These are phyloP conservation scores for Plecturocebus donacophilus DNA, from an alignment of 2,113 vertebrate genomes.

Conservation along the genomic window DNA sequence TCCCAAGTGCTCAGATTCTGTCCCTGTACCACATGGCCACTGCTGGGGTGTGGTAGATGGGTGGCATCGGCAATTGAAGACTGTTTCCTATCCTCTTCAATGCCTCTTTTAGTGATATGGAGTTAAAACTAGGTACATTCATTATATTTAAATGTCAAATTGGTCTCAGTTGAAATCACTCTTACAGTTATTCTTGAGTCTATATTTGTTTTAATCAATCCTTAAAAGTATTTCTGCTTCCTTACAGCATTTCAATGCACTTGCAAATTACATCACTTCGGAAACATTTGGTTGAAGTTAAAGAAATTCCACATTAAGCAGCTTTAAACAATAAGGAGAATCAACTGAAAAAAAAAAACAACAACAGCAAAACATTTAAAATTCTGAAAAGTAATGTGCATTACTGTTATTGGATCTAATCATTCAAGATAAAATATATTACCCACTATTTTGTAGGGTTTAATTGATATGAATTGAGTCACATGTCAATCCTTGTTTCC, in stretches of 20 bases:
- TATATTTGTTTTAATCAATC: background rate
- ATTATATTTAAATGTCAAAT: background rate
- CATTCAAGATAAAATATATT: background rate
- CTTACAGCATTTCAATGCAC: background rate
- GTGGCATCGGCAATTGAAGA: too few relatives aligned
- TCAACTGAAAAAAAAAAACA: background rate
- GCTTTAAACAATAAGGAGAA: background rate
- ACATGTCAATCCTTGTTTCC: background rate
- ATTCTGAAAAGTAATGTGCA: background rate
- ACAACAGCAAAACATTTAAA: background rate
- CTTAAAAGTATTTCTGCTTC: background rate
- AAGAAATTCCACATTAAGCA: background rate
- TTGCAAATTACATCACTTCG: background rate
- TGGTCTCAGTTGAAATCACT: background rate
- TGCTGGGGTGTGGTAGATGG: too few relatives aligned
- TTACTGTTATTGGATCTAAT: background rate
- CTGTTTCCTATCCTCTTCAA: too few relatives aligned
- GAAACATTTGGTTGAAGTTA: background rate
- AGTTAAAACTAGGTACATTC: background rate
- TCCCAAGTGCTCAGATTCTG: too few relatives aligned
- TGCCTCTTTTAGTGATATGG: too few relatives aligned
- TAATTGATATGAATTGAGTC: background rate
- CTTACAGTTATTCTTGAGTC: background rate
- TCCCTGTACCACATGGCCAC: too few relatives aligned
- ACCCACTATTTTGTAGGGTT: accelerated